Base-by-base conservation (phyloP, 2,797 vertebrate genomes). In the Melanotaenia parkinsoni region DNA sequence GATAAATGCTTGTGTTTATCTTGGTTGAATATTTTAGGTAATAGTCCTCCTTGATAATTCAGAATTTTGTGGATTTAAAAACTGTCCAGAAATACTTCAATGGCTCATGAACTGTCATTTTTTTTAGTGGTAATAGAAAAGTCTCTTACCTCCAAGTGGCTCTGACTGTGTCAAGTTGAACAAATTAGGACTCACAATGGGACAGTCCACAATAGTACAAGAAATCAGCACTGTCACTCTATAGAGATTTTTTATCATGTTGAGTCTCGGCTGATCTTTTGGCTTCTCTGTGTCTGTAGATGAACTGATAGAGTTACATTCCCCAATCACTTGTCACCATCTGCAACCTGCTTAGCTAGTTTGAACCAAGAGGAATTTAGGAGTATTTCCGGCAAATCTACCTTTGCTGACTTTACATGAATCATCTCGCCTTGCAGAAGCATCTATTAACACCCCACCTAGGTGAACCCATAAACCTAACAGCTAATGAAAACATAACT, bases 271-370 rank as follows among this genome's bases (percentile, higher is more conserved):
- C 28, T 20, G 24, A 40, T 43, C 9, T 11, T 32, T 4, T 7
- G 18, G 45, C 43, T 74, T 69, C 4, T 2, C 5, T 73, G 38
- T 59, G 12, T 50, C 14, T 65, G 51, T 11, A 32, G 67, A 85
- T 78, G 22, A 74, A 78, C 72, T 65, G 79, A 88, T 72, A 77
- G 45, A 77, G 79, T 80, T 67, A 83, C 88, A 92, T 91, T 92
- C 88, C 78, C 86, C 78, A 84, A 79, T 87, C 80, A 77, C 87
- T 88, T 86, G 88, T 89, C 89, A 88, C 58, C 72, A 71, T 50
- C 77, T 76, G 72, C 80, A 93, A 94, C 92, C 93, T 91, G 93
- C 84, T 86, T 57, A 64, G 93, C 93, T 75, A 56, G 93, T 94
- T 93, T 90, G 5, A 76, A 73, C 70, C 1, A 61, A 72, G 62